phyloP scores from a whole-genome alignment of 2,797 vertebrate species.

The Megalops cyprinoides region DNA sequence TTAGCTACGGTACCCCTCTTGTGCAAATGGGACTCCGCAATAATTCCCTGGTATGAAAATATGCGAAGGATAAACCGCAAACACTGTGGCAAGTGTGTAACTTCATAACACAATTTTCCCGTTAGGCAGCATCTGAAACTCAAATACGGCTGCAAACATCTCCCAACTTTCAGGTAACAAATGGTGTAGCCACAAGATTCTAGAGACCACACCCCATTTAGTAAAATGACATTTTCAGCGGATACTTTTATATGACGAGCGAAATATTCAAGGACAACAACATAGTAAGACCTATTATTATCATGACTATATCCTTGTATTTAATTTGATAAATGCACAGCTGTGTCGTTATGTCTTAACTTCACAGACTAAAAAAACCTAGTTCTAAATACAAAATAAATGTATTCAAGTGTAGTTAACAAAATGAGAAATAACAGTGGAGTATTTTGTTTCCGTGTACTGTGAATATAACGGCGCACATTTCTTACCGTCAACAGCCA shows the following conservation, averaged over 20 bases:
- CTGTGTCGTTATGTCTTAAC: background rate
- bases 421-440: background rate
- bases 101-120: background rate
- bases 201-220: background rate
- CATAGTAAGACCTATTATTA: background rate
- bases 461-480: background rate
- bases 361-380: background rate
- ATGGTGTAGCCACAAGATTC: background rate
- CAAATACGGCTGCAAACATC: background rate
- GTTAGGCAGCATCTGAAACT: background rate
- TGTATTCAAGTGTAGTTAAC: background rate
- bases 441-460: background rate
- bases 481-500: slow-evolving; percentile 6
- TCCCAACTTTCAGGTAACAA: background rate
- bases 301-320: background rate
- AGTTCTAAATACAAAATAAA: background rate
- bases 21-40: background rate
- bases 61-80: background rate
- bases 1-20: background rate
- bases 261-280: background rate
- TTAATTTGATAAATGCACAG: background rate
- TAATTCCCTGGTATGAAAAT: background rate
- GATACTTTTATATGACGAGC: background rate
- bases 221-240: background rate
- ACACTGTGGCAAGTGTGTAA: background rate